Evolutionary conservation across 1,140 invertebrate genomes (phyloP), one percentile per base, ranked within the genome.

Genomic region (Lordiphosa mommai): DNA sequence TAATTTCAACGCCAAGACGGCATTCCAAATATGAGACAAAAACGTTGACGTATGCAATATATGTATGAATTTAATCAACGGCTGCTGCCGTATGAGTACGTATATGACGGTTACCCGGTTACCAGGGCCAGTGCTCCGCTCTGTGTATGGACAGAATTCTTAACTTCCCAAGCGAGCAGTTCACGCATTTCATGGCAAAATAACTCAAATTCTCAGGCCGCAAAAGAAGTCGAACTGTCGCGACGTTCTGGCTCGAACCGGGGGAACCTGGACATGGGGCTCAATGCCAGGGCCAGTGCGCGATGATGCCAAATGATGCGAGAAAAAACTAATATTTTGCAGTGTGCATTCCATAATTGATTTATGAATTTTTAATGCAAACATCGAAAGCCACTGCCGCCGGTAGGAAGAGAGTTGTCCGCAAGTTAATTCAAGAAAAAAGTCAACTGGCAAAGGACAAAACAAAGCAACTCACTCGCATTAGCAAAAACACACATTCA

Each of bases 351-450:
- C 85, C 85, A 87, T 87, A 87, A 87, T 87, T 87, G 85, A 87
- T 87, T 87, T 87, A 87, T 87, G 85, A 87, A 87, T 87, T 87
- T 87, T 87, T 87, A 87, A 87, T 87, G 85, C 72, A 82, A 86
- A 79, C 84, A 77, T 64, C 65, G 76, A 64, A 66, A 59, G 66
- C 58, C 59, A 70, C 55, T 65, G 74, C 64, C 13, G 71, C 43
- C 36, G 49, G 33, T 48, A 59, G 61, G 68, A 61, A 80, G 74
- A 82, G 65, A 79, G 58, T 64, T 79, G 61, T 47, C 51, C 49
- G 52, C 33, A 68, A 82, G 72, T 84, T 71, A 84, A 84, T 84
- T 82, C 77, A 84, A 76, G 33, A 32, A 16, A 49, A 8, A 69
- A 67, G 40, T 55, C 41, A 49, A 72, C 48, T 34, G 29, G 8